phyloP scores from a whole-genome alignment of 1,140 invertebrate species.

The Globodera rostochiensis region DNA sequence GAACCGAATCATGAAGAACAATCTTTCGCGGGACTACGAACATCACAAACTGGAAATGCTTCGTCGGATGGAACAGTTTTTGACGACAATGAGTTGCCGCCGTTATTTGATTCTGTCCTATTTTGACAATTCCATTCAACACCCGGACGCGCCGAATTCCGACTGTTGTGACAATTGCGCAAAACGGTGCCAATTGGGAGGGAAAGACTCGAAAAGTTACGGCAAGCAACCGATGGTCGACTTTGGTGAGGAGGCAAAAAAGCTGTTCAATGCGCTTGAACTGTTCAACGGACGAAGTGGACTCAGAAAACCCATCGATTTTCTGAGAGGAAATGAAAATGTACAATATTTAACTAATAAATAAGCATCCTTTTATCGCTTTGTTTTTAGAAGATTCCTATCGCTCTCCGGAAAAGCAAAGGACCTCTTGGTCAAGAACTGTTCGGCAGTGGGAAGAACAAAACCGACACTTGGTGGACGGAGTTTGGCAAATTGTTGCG shows the following conservation, averaged over 20 bases:
- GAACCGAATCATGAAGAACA: conserved; percentile 17
- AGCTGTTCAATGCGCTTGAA: conserved; percentile 20
- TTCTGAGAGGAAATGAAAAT: conserved; percentile 35
- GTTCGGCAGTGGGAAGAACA: conserved; percentile 30
- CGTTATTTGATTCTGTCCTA: conserved; percentile 29
- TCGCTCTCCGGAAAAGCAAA: neutral
- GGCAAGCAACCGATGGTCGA: conserved; percentile 7
- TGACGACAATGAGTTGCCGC: conserved; percentile 29
- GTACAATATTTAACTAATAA: neutral
- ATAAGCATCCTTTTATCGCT: neutral
- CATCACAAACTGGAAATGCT: conserved; percentile 31
- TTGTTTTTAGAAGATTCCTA: neutral
- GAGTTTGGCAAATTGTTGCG: conserved; percentile 35
- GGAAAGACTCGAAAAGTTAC: conserved; percentile 5
- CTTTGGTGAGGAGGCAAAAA: conserved; percentile 32
- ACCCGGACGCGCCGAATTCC: conserved; percentile 28
- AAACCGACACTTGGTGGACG: conserved; percentile 34
- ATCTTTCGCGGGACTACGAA: conserved; percentile 23
- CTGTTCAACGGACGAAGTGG: conserved; percentile 31
- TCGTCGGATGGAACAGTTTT: conserved; percentile 31
- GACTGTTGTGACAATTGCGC: conserved; percentile 44
- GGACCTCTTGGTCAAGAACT: conserved; percentile 5
- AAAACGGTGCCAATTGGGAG: conserved; percentile 14
- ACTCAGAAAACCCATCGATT: conserved; percentile 35
- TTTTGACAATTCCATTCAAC: conserved; percentile 30